Conservation (phyloP, 1,140 invertebrate genomes). For the Caenorhabditis tropicalis region DNA sequence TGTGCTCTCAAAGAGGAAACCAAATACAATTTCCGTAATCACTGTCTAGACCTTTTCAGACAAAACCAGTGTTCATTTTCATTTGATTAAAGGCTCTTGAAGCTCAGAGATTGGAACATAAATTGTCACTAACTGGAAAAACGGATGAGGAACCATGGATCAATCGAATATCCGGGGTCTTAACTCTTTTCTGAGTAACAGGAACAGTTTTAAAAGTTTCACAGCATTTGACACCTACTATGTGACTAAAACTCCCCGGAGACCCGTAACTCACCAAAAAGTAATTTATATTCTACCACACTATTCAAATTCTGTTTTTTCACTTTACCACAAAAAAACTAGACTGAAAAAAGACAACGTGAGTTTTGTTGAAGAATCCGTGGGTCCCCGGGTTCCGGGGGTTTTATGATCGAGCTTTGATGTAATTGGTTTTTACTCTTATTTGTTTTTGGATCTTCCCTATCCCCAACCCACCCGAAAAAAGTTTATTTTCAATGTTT, state of each 20-base stretch:
- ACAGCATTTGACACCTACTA: too few relatives aligned
- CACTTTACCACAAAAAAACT: not conserved
- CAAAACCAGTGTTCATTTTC: not conserved
- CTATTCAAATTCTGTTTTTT: too few relatives aligned
- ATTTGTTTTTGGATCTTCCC: not conserved
- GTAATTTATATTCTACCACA: too few relatives aligned
- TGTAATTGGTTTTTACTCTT: conserved; percentile 25
- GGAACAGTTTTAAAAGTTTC: too few relatives aligned
- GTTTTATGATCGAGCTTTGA: conserved; percentile 10
- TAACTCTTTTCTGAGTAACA: too few relatives aligned
- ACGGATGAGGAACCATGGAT: not conserved
- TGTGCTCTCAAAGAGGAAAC: too few relatives aligned
- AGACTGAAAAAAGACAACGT: not conserved
- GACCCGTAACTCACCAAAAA: not conserved
- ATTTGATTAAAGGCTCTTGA: too few relatives aligned
- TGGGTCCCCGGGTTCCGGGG: not conserved
- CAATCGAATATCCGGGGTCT: not conserved
- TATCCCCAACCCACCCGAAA: not conserved
- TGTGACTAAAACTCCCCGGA: too few relatives aligned
- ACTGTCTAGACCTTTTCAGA: not conserved
- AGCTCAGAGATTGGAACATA: too few relatives aligned
- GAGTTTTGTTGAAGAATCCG: not conserved
- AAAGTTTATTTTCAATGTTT: not conserved
- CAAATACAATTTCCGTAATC: too few relatives aligned
- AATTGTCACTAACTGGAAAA: not conserved